Conservation (phyloP, 2,113 vertebrate genomes). For the Scomber scombrus region DNA sequence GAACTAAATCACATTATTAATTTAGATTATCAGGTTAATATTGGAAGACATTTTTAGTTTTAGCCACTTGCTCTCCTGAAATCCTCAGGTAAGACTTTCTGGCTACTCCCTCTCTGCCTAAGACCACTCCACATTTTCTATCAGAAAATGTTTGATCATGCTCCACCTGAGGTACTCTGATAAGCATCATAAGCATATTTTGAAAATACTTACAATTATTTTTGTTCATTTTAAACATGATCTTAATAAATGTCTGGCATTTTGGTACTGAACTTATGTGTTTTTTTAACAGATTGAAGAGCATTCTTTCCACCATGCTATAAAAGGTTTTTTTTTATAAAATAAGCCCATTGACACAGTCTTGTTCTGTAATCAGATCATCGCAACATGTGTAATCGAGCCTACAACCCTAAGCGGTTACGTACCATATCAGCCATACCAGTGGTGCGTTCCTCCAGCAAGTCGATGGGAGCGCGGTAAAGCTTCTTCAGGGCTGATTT, state of each 20-base stretch:
- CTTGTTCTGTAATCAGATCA: background rate
- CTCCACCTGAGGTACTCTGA: background rate
- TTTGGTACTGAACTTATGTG: background rate
- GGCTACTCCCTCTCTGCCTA: too few species aligned
- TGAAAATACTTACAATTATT: background rate
- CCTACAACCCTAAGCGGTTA: background rate
- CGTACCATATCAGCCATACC: constrained; percentile 93
- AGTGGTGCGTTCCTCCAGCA: constrained; percentile 94
- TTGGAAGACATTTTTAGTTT: background rate
- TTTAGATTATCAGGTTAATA: background rate
- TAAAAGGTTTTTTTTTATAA: too few species aligned
- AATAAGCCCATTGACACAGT: background rate
- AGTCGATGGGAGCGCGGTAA: constrained; percentile 92
- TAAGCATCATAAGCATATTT: background rate
- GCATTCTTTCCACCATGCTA: background rate
- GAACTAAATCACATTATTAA: constrained; percentile 6
- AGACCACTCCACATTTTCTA: background rate
- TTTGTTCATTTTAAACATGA: background rate
- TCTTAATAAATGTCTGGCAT: background rate
- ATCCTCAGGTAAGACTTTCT: background rate
- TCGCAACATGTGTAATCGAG: background rate
- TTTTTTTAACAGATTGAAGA: background rate
- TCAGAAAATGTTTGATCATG: too few species aligned
- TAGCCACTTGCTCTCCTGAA: background rate
- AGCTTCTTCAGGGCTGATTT: constrained; percentile 88